These are phyloP conservation scores for Anticlea derivata DNA, from an alignment of 2,888 invertebrate species.

Conservation along the genomic window DNA sequence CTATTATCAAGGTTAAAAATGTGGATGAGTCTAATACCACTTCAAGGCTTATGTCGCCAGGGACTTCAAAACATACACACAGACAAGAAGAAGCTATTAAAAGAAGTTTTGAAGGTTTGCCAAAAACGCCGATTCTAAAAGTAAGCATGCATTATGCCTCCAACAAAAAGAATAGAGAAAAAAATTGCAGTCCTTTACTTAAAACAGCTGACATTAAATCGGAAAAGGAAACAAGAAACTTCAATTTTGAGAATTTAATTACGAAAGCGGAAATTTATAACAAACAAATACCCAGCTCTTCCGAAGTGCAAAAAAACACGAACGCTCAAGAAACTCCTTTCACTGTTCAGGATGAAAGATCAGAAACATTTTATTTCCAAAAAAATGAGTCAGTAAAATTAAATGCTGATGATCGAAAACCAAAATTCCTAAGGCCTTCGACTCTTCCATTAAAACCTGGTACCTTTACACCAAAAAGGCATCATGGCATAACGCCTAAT, in stretches of 20 bases:
- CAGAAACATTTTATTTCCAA: conserved; percentile 78
- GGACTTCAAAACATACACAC: conserved; percentile 46
- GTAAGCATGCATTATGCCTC: conserved; percentile 54
- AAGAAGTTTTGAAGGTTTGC: conserved; percentile 62
- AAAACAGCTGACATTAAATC: conserved; percentile 55
- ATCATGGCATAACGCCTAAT: conserved; percentile 92
- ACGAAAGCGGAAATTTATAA: conserved; percentile 80
- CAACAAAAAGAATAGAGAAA: conserved; percentile 63
- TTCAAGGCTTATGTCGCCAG: conserved; percentile 53
- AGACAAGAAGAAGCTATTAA: conserved; percentile 63
- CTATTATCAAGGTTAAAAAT: conserved; percentile 70
- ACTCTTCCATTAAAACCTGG: conserved; percentile 93
- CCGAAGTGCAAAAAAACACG: conserved; percentile 70
- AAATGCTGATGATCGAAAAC: conserved; percentile 70
- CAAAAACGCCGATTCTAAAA: conserved; percentile 63
- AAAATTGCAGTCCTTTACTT: conserved; percentile 41
- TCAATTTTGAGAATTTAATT: conserved; percentile 80
- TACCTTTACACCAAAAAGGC: conserved; percentile 91
- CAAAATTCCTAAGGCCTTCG: conserved; percentile 91
- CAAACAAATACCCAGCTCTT: conserved; percentile 70
- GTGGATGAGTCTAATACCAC: conserved; percentile 60
- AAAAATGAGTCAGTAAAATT: conserved; percentile 63
- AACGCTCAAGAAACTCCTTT: conserved; percentile 58
- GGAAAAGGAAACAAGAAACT: conserved; percentile 68
- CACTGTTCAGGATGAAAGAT: conserved; percentile 65